phyloP scores from a whole-genome alignment of 2,113 vertebrate species.

The Pluvialis apricaria region DNA sequence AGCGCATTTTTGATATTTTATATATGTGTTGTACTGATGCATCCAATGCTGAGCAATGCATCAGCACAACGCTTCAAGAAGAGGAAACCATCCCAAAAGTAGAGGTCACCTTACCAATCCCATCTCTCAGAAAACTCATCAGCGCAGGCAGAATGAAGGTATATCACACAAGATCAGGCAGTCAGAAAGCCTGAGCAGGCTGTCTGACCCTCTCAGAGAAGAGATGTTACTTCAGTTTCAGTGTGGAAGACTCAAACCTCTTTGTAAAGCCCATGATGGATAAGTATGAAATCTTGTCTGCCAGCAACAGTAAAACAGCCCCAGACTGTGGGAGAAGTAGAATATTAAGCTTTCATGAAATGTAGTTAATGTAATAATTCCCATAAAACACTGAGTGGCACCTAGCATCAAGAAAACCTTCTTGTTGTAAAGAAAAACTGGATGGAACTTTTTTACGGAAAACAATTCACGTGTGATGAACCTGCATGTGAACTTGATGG shows the following conservation, averaged over 20 bases:
- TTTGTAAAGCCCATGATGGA: neutral
- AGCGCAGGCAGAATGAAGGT: neutral
- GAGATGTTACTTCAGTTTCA: neutral
- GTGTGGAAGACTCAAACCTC: neutral
- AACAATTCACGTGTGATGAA: neutral
- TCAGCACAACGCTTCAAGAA: neutral
- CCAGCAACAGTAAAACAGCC: neutral
- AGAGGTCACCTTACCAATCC: neutral
- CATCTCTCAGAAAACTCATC: neutral
- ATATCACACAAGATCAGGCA: neutral
- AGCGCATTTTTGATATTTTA: neutral
- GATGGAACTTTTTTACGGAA: neutral
- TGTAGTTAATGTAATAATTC: neutral
- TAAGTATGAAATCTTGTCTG: conserved; percentile 17
- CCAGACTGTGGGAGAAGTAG: neutral
- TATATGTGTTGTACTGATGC: neutral
- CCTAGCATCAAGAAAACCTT: neutral
- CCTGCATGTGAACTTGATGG: neutral
- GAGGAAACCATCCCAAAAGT: neutral
- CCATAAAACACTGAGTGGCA: neutral
- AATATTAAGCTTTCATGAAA: conserved; percentile 4
- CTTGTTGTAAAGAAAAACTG: neutral
- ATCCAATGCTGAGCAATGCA: neutral
- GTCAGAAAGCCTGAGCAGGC: neutral
- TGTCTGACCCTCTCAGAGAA: neutral